Base-by-base conservation (phyloP, 1,140 invertebrate genomes). In the Temnothorax nylanderi region DNA sequence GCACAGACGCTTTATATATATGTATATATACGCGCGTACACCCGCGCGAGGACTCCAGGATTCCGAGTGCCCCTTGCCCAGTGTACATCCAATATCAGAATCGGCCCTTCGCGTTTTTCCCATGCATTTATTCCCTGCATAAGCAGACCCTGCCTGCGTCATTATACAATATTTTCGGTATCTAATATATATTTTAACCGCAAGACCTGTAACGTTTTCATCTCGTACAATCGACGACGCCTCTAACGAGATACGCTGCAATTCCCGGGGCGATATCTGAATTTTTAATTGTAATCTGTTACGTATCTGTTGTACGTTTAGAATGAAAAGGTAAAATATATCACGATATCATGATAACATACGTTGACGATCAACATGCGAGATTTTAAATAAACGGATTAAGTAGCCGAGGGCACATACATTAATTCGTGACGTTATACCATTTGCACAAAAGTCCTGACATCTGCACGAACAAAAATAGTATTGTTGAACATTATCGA, bases 81-180 rank as follows among this genome's bases (percentile, higher is more conserved):
- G 80, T 90, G 75, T 87, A 88, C 92, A 89, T 88, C 72, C 89
- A 87, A 92, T 87, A 93, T 90, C 90, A 90, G 87, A 88, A 89
- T 89, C 91, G 54, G 89, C 90, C 88, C 92, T 92, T 91, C 87
- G 86, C 74, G 85, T 82, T 88, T 82, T 88, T 77, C 86, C 85
- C 85, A 93, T 94, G 92, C 93, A 94, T 94, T 93, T 94, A 94
- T 94, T 94, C 93, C 93, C 92, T 84, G 92, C 89, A 94, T 93
- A 94, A 93, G 87, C 90, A 91, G 94, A 1, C 80, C 90, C 65
- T 37, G 72, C 51, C 74, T 76, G 64, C 74, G 74, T 89, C 91
- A 94, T 94, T 93, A 94, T 94, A 26, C 26, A 26, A 51, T 93
- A 58, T 91, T 92, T 89, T 91, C 81, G 86, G 69, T 74, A 67